phyloP scores from a whole-genome alignment of 2,888 invertebrate species.

The Leptopilina myrica region DNA sequence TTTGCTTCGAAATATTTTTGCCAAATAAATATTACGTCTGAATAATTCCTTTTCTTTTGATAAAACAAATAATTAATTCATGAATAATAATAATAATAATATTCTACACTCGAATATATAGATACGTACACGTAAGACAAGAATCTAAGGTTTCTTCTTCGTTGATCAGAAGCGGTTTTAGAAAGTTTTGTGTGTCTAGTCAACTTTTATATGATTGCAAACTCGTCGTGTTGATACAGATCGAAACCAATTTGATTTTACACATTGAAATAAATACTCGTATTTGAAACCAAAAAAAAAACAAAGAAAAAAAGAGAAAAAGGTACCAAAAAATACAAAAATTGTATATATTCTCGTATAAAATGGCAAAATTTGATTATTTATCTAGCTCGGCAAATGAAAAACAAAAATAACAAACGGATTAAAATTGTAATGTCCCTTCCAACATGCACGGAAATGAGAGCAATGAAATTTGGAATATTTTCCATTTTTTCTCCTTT shows the following conservation, averaged over 20 bases:
- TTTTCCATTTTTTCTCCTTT: slow-evolving; percentile 11
- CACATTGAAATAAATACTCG: neutral
- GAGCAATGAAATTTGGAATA: slow-evolving; percentile 13
- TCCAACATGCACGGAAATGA: neutral
- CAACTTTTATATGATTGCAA: slow-evolving; percentile 5
- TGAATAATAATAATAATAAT: neutral
- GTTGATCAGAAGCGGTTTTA: slow-evolving; percentile 16
- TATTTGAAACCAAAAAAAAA: neutral
- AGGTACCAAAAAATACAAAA: no score
- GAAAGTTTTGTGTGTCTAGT: slow-evolving; percentile 18
- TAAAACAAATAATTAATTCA: neutral
- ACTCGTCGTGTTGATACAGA: neutral
- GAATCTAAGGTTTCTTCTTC: slow-evolving; percentile 12
- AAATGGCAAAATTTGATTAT: neutral
- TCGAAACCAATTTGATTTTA: slow-evolving; percentile 11
- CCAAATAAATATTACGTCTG: neutral
- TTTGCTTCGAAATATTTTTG: neutral
- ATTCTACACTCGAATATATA: no score
- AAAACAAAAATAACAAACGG: neutral
- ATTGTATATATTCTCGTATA: neutral
- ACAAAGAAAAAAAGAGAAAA: neutral
- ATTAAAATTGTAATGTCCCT: neutral
- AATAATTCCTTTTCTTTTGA: neutral
- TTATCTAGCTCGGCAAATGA: neutral
- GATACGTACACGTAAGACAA: neutral